Evolutionary conservation across 1,140 invertebrate genomes (phyloP).

Genomic region (Araneus ventricosus): DNA sequence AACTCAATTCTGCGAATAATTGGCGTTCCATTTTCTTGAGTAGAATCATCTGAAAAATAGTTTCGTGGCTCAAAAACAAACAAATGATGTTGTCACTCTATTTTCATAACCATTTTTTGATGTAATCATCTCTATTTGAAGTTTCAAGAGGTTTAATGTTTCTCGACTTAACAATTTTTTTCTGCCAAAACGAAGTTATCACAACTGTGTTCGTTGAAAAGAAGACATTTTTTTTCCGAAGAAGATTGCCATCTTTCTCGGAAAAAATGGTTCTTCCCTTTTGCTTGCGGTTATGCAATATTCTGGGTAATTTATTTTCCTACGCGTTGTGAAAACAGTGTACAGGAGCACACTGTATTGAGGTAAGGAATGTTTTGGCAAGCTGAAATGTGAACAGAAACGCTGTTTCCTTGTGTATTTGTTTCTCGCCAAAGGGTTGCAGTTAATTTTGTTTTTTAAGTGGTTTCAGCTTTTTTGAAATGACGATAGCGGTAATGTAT

Average conservation of each 20-base stretch:
- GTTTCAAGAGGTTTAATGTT: not conserved
- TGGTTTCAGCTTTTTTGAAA: no score
- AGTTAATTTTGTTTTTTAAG: not conserved
- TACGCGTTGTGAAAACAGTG: not conserved
- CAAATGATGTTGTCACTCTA: not conserved
- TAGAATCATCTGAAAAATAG: no score
- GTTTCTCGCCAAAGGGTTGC: not conserved
- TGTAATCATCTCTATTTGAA: not conserved
- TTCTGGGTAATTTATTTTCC: conserved; percentile 20
- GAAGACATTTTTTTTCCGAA: not conserved
- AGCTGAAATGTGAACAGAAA: not conserved
- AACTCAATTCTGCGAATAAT: no score
- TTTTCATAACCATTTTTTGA: not conserved
- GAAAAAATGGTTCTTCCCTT: conserved; percentile 23
- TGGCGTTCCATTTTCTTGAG: no score
- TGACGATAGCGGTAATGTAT: no score
- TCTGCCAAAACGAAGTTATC: not conserved
- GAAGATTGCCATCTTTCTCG: not conserved
- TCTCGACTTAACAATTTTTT: not conserved
- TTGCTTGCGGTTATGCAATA: conserved; percentile 36
- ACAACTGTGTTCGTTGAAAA: not conserved
- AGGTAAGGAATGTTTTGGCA: conserved; percentile 8
- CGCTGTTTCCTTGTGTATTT: not conserved
- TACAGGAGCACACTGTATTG: not conserved
- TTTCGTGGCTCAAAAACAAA: no score